phyloP scores from a whole-genome alignment of 2,888 invertebrate species.

The Nemoura dubitans region DNA sequence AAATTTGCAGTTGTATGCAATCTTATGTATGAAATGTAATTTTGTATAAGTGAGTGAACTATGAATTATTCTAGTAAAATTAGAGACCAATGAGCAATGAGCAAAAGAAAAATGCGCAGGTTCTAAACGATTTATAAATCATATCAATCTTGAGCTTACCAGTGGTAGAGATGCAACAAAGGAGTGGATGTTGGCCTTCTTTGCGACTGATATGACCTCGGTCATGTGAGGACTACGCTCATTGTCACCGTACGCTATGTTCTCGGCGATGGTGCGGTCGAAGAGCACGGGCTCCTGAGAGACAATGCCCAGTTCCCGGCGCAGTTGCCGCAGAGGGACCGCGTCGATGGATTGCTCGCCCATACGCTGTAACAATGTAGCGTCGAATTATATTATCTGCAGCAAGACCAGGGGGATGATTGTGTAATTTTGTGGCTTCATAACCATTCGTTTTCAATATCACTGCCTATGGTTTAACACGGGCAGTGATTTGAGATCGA shows the following conservation, averaged over 20 bases:
- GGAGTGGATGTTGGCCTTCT: constrained; percentile 87
- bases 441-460: too few species aligned
- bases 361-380: constrained; percentile 50
- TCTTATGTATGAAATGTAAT: too few species aligned
- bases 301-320: constrained; percentile 61
- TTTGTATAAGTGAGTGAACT: too few species aligned
- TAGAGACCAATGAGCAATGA: too few species aligned
- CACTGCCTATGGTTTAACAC: too few species aligned
- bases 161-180: constrained; percentile 80
- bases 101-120: too few species aligned
- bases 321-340: constrained; percentile 43
- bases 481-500: too few species aligned
- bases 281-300: constrained; percentile 94
- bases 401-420: too few species aligned
- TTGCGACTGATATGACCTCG: constrained; percentile 81
- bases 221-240: constrained; percentile 69
- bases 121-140: too few species aligned
- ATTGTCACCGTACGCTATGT: constrained; percentile 93
- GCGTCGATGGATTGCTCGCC: constrained; percentile 51
- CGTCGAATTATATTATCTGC: not conserved
- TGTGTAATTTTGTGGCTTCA: too few species aligned
- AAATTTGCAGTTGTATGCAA: too few species aligned
- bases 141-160: constrained; percentile 62
- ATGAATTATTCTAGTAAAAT: too few species aligned
- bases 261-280: constrained; percentile 86